phyloP scores from a whole-genome alignment of 2,797 vertebrate species.

The Buphagus erythrorhynchus region DNA sequence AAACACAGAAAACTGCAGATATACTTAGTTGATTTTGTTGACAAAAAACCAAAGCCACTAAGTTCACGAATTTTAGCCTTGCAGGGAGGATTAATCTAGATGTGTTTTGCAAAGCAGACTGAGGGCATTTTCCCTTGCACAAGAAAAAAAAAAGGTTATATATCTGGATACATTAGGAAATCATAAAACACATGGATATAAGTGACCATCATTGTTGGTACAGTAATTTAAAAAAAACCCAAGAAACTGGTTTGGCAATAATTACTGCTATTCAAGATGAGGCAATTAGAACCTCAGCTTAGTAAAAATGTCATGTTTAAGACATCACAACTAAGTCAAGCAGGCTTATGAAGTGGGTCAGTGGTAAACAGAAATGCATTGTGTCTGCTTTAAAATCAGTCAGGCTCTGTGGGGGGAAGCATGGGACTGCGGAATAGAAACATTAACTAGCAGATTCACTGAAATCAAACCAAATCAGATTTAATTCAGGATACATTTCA shows the following conservation, averaged over 20 bases:
- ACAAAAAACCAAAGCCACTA: background rate
- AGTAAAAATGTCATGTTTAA: background rate
- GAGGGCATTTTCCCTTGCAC: background rate
- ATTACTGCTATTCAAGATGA: background rate
- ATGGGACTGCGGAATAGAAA: background rate
- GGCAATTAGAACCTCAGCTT: background rate
- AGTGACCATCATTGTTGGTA: background rate
- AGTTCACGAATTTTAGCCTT: background rate
- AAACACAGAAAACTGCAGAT: background rate
- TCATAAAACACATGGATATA: background rate
- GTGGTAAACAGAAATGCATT: background rate
- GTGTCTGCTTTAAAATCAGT: background rate
- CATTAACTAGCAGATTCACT: background rate
- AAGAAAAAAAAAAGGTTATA: background rate
- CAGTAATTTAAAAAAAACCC: fast-evolving
- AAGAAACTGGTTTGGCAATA: background rate
- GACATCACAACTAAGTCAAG: background rate
- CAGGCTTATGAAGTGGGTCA: background rate
- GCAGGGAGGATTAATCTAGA: background rate
- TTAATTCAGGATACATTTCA: background rate
- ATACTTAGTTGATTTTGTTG: background rate
- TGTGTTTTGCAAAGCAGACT: background rate
- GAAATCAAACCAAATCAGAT: background rate
- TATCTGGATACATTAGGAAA: background rate
- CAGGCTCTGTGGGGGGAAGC: background rate